These are phyloP conservation scores for Sceloporus undulatus DNA, from an alignment of 2,113 vertebrate species.

Conservation along the genomic window DNA sequence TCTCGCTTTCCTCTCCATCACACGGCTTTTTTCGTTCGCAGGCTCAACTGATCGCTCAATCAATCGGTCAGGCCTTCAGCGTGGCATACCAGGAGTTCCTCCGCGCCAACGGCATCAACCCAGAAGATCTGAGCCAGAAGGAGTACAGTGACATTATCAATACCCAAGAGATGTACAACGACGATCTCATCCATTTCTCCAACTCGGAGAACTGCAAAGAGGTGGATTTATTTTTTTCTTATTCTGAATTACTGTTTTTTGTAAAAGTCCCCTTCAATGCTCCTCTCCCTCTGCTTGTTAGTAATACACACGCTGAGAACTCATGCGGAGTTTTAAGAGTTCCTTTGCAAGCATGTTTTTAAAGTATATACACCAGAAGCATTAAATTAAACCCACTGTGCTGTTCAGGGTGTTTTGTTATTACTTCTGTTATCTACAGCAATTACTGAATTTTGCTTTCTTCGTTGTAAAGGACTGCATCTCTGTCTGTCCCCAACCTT, in stretches of 20 bases:
- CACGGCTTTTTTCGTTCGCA: constrained; percentile 53
- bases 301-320: background rate
- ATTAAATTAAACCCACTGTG: background rate
- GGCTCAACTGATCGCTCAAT: constrained; percentile 99
- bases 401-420: background rate
- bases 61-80: constrained; percentile 98
- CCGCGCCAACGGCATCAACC: constrained; percentile 97
- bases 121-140: constrained; percentile 98
- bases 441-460: background rate
- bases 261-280: background rate
- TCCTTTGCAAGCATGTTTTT: constrained; percentile 19
- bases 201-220: constrained; percentile 99
- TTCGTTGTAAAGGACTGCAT: background rate
- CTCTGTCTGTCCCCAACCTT: background rate
- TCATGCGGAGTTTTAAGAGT: constrained; percentile 27
- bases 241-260: background rate
- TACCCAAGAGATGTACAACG: constrained; percentile 99
- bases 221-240: constrained; percentile 73
- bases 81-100: constrained; percentile 99
- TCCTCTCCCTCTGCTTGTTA: background rate
- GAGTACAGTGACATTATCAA: constrained; percentile 99
- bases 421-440: background rate
- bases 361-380: background rate
- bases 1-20: constrained; percentile 29
- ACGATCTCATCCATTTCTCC: constrained; percentile 98